Base-by-base conservation (phyloP, 2,888 invertebrate species). In the Terebella lapidaria region DNA sequence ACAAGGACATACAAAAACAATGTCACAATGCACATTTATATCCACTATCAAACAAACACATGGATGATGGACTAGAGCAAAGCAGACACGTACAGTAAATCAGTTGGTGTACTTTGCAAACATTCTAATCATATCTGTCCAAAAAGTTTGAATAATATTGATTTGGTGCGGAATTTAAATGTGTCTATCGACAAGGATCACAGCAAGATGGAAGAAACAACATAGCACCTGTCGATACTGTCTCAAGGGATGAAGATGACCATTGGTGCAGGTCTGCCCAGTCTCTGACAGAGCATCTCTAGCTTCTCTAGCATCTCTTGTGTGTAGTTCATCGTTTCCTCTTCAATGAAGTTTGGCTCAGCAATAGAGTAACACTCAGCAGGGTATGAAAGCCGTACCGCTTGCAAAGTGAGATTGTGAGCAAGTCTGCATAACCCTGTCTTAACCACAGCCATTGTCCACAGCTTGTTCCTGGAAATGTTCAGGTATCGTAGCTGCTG, bases 401-500 rank as follows among this genome's bases (percentile, higher is more conserved):
- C 42, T n/a, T 35, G 42, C 10, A 35, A n/a, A 35, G 10, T 10
- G 10, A n/a, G n/a, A 35, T 15, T 10, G 10, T 35, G 42, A 35
- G n/a, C 42, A 35, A 35, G 42, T 15, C 42, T 35, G 10, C 10
- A 15, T n/a, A 35, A n/a, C n/a, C 10, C 42, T 15, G 10, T 35
- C 10, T 35, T n/a, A 35, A 35, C n/a, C 10, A 35, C 42, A 35
- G 10, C 42, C n/a, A n/a, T 15, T 10, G 61, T 56, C 4, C 74
- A 55, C 5, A 62, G 58, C 35, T 70, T 72, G 18, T 71, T 65
- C 28, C 58, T 68, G 3, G 70, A 61, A 20, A 76, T 29, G 56
- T 75, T 76, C 42, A 74, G 46, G 59, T 69, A 75, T 60, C 71
- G 57, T n/a, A 76, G 57, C 3, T 63, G 60, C 4, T 62, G 46